Evolutionary conservation across 92 coral and sea anemone species (phyloP), one percentile per base, ranked within the genome.

Genomic region (Epizoanthus rinbou): DNA sequence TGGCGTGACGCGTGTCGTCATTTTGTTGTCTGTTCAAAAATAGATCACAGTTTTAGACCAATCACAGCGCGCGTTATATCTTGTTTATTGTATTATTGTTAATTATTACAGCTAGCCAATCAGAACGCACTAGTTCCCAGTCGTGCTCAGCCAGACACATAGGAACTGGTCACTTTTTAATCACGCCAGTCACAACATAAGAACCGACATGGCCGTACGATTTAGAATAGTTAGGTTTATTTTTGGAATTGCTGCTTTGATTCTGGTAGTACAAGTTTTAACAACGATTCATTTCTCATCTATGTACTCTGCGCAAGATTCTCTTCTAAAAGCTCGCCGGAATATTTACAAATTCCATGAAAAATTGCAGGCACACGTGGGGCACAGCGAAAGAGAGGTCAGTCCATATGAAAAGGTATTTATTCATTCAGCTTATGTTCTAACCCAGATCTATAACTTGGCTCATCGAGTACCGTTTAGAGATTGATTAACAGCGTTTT

Each of bases 261-360:
- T 96, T 64, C 91, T 92, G 37, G 52, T 96, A 10, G 92, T 96
- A 47, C 99, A 96, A 76, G 91, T 96, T 18, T 85, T 93, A 70
- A 88, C 98, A 57, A 89, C 97, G 15, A 81, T 96, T 19, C 93
- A 94, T 83, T 96, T 96, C 78, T 96, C 99, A 33, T 96, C 99
- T 22, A 94, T 62, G 85, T 86, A 95, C 85, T 89, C 93, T 86
- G 85, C 91, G 3, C 97, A 93, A 35, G 93, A 93, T 13, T 94
- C 89, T 69, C 85, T 87, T 3, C 78, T 86, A 4, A 76, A 73
- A 79, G 89, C 89, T 58, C 82, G 84, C 28, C 89, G 75, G 22
- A 85, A 90, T 65, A 89, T 92, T 16, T 86, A 88, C 19, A 75
- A 84, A 52, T 57, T 85, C 50, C 84, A 75, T 53, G 58, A 84